These are phyloP conservation scores for Turdus rufiventris DNA, from an alignment of 2,113 vertebrate genomes.

Conservation along the genomic window DNA sequence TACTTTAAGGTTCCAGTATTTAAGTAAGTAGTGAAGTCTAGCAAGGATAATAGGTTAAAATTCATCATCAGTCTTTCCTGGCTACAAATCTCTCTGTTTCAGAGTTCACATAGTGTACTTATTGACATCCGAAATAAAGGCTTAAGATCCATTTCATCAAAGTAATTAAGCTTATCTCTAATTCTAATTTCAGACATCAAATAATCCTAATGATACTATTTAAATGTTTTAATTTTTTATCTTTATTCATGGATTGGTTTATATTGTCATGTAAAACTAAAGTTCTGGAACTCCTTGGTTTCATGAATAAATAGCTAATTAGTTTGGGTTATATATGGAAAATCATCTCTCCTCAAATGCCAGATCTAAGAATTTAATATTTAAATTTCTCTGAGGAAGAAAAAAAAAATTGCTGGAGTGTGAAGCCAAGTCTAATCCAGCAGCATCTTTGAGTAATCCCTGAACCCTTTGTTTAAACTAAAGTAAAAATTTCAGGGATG, in stretches of 20 bases:
- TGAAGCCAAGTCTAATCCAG: background rate
- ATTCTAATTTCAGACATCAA: background rate
- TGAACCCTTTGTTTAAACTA: background rate
- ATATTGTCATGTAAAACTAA: background rate
- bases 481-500: slow-evolving; percentile 25
- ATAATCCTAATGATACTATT: background rate
- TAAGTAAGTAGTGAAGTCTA: background rate
- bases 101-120: background rate
- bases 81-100: background rate
- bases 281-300: background rate
- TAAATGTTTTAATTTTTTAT: background rate
- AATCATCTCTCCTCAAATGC: background rate
- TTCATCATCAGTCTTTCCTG: background rate
- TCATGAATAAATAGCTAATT: background rate
- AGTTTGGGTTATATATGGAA: background rate
- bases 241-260: background rate
- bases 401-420: background rate
- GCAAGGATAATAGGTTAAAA: background rate
- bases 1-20: background rate
- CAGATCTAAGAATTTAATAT: background rate
- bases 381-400: background rate
- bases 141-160: background rate
- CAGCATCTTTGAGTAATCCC: background rate
- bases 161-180: background rate
- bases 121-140: background rate